Base-by-base conservation (phyloP, 1,140 invertebrate genomes). In the Ctenoplectra terminalis region DNA sequence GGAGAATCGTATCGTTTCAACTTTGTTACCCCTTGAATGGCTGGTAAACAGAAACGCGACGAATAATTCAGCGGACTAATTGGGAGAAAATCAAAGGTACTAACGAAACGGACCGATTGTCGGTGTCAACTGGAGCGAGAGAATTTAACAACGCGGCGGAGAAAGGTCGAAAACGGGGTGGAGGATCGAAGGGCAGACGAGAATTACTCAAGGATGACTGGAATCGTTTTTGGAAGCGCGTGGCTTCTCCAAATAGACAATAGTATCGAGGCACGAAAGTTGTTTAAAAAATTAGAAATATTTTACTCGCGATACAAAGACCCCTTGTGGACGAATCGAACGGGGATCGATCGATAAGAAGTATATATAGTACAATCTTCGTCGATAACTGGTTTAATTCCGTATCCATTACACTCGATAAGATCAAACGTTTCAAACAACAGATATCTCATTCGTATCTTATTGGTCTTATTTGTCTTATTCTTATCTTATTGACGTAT, bases 71-170 rank as follows among this genome's bases (percentile, higher is more conserved):
- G 20, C 15, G 29, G n/a, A 76, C 46, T 82, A 83, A 83, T 83
- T 86, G 75, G 34, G 26, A 56, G 52, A 61, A 34, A 79, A 29
- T 75, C 43, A 56, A 61, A 11, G 15, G 48, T 64, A 64, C 82
- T 84, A 82, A 81, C 83, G 61, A 52, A 83, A 13, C 43, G 48
- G 31, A 43, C 17, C 61, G 75, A 66, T 34, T 26, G 23, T 29
- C 13, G 40, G 43, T 9, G 26, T 75, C 72, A 88, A 90, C 72
- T 88, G 76, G 78, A 86, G 82, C 81, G 82, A 48, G 72, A 89
- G 72, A 90, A 89, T 90, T 90, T 90, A 90, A 90, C 86, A 89
- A 90, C 34, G n/a, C 20, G 29, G 40, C n/a, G n/a, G n/a, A n/a
- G 46, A 43, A 34, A 60, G 46, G 63, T 83, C 52, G 74, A 63